Evolutionary conservation across 2,888 invertebrate species (phyloP), one percentile per base, ranked within the genome.

Genomic region (Nomada fabriciana): DNA sequence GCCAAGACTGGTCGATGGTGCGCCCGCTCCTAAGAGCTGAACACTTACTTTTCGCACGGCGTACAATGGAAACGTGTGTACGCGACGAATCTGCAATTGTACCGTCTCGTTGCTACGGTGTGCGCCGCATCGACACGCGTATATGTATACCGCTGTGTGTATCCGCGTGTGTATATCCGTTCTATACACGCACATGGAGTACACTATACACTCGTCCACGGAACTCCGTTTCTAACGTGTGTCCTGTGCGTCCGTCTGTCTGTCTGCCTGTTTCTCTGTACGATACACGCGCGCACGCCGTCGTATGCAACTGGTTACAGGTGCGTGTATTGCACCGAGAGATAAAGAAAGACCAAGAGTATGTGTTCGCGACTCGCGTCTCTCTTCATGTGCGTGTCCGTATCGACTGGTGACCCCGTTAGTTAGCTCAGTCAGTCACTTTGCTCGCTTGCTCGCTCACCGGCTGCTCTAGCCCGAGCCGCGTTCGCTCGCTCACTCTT

Each of bases 331-430:
- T 47, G 15, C 23, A 55, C 3, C 18, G 18, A 25, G 20, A 43
- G 47, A 23, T 47, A 36, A 13, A 55, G 20, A 18, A 43, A 55
- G 25, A 53, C 43, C 63, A 42, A 52, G 63, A 47, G 20, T 15
- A 25, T 43, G n/a, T 52, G 57, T 53, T 65, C 47, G 42, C 55
- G 50, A 53, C 52, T n/a, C n/a, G 70, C 60, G 73, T 68, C 83
- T 85, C 78, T 80, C 59, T 64, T 85, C 82, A 75, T 73, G 74
- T 74, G 85, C 87, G 85, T 83, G 88, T 91, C 86, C 86, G 88
- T 89, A 90, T 90, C 88, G 88, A 90, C 83, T 89, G 89, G 88
- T 90, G 91, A 91, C 89, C 87, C 80, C 84, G 85, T 87, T 88
- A 88, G 83, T 83, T 83, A 77, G 81, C 84, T 81, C 85, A 79